Evolutionary conservation across 2,888 invertebrate species (phyloP).

Genomic region (Pterostichus madidus): DNA sequence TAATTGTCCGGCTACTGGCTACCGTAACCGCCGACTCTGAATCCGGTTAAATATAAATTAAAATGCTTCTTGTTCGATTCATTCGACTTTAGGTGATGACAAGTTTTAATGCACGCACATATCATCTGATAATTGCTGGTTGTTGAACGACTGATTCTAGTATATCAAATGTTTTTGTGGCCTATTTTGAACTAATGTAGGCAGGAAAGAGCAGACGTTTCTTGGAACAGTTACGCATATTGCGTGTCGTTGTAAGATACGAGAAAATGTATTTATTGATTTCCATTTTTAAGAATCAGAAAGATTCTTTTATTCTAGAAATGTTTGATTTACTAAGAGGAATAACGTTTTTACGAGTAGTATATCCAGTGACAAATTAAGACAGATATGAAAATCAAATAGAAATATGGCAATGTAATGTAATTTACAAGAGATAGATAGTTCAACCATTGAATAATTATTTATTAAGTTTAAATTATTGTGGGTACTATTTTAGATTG

Average conservation of each 20-base stretch:
- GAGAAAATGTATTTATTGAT: slow-evolving; percentile 17
- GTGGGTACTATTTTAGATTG: no score
- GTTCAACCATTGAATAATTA: no score
- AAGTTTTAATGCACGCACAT: slow-evolving; percentile 58
- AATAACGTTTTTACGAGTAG: no score
- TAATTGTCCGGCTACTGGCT: slow-evolving; percentile 59
- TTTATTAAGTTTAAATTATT: no score
- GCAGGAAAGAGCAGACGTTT: slow-evolving; percentile 21
- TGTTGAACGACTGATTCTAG: neutral
- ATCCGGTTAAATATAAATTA: slow-evolving; percentile 56
- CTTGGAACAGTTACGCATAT: neutral
- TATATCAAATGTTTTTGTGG: slow-evolving; percentile 40
- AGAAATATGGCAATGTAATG: no score
- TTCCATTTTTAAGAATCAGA: slow-evolving; percentile 22
- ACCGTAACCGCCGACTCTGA: slow-evolving; percentile 30
- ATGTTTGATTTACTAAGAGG: slow-evolving; percentile 3
- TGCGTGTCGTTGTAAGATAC: slow-evolving; percentile 6
- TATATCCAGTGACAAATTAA: no score
- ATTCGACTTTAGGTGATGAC: slow-evolving; percentile 51
- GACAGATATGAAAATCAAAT: no score
- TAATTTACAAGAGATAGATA: no score
- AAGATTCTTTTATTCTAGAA: neutral
- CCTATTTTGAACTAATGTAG: slow-evolving; percentile 44
- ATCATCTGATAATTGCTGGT: slow-evolving; percentile 47
- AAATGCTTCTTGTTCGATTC: slow-evolving; percentile 37